Evolutionary conservation across 1,140 invertebrate genomes (phyloP).

Genomic region (Drosophila sp.): DNA sequence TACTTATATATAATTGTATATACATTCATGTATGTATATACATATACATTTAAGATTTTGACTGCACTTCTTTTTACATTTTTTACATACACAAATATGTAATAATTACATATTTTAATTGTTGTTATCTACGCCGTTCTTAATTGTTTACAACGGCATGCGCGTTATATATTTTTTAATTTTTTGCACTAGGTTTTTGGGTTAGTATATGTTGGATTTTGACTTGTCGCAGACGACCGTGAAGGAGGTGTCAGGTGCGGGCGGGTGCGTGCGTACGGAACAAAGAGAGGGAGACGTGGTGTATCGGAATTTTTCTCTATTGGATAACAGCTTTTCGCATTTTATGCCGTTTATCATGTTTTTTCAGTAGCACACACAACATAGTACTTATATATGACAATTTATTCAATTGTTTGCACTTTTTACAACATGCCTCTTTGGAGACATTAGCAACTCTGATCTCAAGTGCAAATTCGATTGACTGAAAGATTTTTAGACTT

Average conservation of each 20-base stretch:
- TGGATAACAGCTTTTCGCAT: slow-evolving; percentile 56
- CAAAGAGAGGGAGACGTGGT: slow-evolving; percentile 21
- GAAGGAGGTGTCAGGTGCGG: slow-evolving; percentile 45
- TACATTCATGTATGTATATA: slow-evolving; percentile 37
- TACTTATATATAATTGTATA: slow-evolving; percentile 30
- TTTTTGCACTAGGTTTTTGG: slow-evolving; percentile 39
- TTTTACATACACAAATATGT: slow-evolving; percentile 58
- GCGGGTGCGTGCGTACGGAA: slow-evolving; percentile 21
- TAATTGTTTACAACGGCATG: slow-evolving; percentile 48
- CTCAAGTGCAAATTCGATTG: slow-evolving; percentile 24
- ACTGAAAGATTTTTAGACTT: slow-evolving; percentile 14
- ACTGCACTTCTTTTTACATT: slow-evolving; percentile 51
- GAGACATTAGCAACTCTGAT: slow-evolving; percentile 36
- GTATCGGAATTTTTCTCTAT: slow-evolving; percentile 63
- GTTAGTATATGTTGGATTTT: slow-evolving; percentile 49
- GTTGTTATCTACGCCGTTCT: slow-evolving; percentile 24
- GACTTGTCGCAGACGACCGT: slow-evolving; percentile 38
- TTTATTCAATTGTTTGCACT: slow-evolving; percentile 32
- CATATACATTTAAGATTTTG: slow-evolving; percentile 36
- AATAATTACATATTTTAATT: slow-evolving; percentile 52
- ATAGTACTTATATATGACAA: slow-evolving; percentile 29
- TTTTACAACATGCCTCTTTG: slow-evolving; percentile 35
- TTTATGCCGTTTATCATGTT: slow-evolving; percentile 41
- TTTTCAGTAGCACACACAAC: slow-evolving; percentile 32
- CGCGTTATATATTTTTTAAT: slow-evolving; percentile 26